Evolutionary conservation across 2,888 invertebrate species (phyloP), one percentile per base, ranked within the genome.

Genomic region (Caenorhabditis macrosperma): DNA sequence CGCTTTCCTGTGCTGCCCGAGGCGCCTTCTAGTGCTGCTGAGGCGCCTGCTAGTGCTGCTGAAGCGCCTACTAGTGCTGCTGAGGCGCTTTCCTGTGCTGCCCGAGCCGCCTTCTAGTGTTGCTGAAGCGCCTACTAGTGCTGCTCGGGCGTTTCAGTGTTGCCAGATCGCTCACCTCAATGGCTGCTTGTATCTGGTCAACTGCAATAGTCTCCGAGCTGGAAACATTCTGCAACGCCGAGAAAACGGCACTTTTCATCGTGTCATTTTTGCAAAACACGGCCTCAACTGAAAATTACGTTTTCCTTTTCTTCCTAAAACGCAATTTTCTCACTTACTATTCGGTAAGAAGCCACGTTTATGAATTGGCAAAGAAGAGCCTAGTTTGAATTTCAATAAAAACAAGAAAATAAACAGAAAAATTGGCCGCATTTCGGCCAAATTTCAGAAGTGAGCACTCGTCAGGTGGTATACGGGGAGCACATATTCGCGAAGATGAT

Each of bases 131-230:
- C 60, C 26, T 60, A 30, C 30, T 9, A 4, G 28, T n/a, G 44
- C 26, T 44, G 38, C 9, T n/a, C 9, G 15, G 15, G 15, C 3
- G 38, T 15, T 12, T 38, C 3, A 2, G 38, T 10, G 15, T 2
- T 10, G 15, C 38, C 15, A 12, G 9, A 22, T n/a, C n/a, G n/a
- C 24, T 48, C 26, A 78, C 78, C 61, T 72, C 63, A 46, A 78
- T 68, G 20, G 41, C 57, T 17, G 60, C 20, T 35, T 74, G 72
- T 17, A 78, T 22, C 28, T 78, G 72, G 68, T 78, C 78, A 0
- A 78, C 68, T 0, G 72, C 54, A n/a, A 68, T 46, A 2, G 9
- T 52, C 15, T 54, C 30, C n/a, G 78, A 57, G 41, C 74, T 41
- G 1, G 68, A 46, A 20, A 67, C 44, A 28, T 68, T 74, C 22